Evolutionary conservation across 2,797 vertebrate species (phyloP).

Genomic region (Ibycter americanus): DNA sequence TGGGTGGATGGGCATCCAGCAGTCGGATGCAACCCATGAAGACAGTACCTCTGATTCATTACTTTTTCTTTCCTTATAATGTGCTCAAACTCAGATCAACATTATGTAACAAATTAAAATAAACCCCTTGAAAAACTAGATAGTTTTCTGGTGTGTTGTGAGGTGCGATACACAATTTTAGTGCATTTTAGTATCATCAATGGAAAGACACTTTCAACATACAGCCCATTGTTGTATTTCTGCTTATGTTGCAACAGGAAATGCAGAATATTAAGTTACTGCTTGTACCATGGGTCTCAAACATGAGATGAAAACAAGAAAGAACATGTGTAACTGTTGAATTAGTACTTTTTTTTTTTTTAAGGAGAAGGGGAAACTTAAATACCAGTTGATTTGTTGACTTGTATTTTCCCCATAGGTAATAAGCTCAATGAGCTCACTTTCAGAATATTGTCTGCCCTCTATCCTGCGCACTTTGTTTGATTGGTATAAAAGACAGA

Average conservation of each 20-base stretch:
- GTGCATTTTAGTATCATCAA: neutral
- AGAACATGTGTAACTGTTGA: neutral
- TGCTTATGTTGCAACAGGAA: neutral
- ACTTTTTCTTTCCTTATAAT: neutral
- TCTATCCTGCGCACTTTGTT: slow-evolving; percentile 96
- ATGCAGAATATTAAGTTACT: neutral
- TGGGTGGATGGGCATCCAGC: neutral
- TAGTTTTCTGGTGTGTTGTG: neutral
- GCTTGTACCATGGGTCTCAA: neutral
- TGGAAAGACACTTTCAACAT: neutral
- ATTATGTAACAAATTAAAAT: neutral
- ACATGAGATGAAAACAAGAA: neutral
- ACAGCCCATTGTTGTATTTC: neutral
- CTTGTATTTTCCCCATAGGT: slow-evolving; percentile 77
- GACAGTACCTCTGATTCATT: neutral
- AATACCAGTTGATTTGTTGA: neutral
- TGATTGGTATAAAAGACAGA: slow-evolving; percentile 99
- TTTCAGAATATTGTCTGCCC: slow-evolving; percentile 96
- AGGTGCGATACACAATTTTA: neutral
- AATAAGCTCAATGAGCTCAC: slow-evolving; percentile 97
- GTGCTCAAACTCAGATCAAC: neutral
- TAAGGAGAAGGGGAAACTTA: neutral
- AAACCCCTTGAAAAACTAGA: neutral
- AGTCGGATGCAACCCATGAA: neutral
- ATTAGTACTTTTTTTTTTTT: neutral